phyloP scores from a whole-genome alignment of 2,888 invertebrate genomes.

The Salpingus planirostris region DNA sequence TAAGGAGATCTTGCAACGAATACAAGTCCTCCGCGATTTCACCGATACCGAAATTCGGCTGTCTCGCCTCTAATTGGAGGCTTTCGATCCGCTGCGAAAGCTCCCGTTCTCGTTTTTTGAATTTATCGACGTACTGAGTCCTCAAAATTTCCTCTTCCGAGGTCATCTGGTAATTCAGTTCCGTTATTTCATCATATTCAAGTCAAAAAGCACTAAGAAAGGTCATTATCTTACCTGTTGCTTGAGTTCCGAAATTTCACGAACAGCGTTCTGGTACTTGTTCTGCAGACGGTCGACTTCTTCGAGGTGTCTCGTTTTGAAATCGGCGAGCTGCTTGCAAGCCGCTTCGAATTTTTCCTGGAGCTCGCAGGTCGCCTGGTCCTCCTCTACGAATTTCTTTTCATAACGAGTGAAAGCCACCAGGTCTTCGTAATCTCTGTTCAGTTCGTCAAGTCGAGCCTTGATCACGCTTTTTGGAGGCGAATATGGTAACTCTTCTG shows the following conservation, averaged over 20 bases:
- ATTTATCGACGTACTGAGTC: not conserved
- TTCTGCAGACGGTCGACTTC: not conserved
- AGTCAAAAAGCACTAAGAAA: no score
- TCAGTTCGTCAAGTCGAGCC: not conserved
- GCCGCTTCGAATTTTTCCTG: not conserved
- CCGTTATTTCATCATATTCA: no score
- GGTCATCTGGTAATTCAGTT: no score
- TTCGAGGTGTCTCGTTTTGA: not conserved
- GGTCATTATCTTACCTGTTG: no score
- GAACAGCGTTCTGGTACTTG: not conserved
- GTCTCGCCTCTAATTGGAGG: no score
- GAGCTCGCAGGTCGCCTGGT: not conserved
- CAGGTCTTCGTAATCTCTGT: not conserved
- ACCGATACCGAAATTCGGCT: no score
- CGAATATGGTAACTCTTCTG: no score
- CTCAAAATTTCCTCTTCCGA: not conserved
- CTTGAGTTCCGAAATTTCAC: no score
- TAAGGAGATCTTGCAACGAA: no score
- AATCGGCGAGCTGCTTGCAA: not conserved
- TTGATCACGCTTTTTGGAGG: not conserved
- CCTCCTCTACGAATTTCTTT: not conserved
- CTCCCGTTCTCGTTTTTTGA: not conserved
- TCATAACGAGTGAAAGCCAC: not conserved
- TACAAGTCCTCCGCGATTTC: no score
- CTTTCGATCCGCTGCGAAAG: no score